phyloP scores from a whole-genome alignment of 2,888 invertebrate genomes.

The Drosophila buzzatii region DNA sequence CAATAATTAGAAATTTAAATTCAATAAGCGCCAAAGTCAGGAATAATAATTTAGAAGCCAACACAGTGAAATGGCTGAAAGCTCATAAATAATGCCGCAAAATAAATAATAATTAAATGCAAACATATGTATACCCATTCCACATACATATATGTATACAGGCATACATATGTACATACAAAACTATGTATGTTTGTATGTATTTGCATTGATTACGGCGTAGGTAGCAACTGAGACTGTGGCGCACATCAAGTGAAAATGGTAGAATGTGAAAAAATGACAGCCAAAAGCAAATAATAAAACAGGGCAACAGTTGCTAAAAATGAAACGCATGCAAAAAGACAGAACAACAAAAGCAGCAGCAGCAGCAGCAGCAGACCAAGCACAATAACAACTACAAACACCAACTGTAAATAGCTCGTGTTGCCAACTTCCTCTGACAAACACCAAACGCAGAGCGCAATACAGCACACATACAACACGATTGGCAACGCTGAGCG shows the following conservation, averaged over 20 bases:
- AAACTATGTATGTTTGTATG: not conserved
- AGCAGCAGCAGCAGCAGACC: not conserved
- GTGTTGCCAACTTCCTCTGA: constrained; percentile 32
- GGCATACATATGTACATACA: not conserved
- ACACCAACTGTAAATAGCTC: constrained; percentile 42
- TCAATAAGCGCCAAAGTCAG: constrained; percentile 54
- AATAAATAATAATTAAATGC: constrained; percentile 36
- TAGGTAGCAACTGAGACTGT: constrained; percentile 16
- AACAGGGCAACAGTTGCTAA: constrained; percentile 35
- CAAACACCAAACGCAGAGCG: constrained; percentile 9
- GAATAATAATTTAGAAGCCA: constrained; percentile 37
- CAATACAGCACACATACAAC: constrained; percentile 15
- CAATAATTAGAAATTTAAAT: constrained; percentile 70
- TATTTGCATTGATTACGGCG: constrained; percentile 56
- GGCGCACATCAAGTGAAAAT: constrained; percentile 11
- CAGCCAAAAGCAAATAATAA: constrained; percentile 27
- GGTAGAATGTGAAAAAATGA: constrained; percentile 19
- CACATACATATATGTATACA: not conserved
- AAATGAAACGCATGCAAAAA: constrained; percentile 8
- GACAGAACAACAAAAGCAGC: constrained; percentile 4
- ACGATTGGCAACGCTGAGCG: constrained; percentile 56
- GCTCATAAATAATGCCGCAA: constrained; percentile 58
- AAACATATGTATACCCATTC: constrained; percentile 17
- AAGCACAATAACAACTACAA: constrained; percentile 6
- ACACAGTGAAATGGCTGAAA: constrained; percentile 26